Evolutionary conservation across 1,140 invertebrate species (phyloP).

Genomic region (Aplysia californica): DNA sequence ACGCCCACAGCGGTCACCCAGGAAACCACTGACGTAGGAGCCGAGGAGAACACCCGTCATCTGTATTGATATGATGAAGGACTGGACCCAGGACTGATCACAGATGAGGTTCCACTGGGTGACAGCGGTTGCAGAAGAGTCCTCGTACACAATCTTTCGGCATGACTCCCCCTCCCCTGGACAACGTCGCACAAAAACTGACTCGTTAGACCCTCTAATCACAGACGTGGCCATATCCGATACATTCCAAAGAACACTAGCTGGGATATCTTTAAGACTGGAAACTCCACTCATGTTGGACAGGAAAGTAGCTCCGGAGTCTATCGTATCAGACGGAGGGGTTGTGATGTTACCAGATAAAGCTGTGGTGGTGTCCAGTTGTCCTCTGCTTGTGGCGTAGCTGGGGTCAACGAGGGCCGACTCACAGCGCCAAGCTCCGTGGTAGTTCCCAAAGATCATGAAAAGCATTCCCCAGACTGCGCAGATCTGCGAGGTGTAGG

Average conservation of each 20-base stretch:
- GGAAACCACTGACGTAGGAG: conserved; percentile 41
- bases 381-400: no score
- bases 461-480: conserved; percentile 7
- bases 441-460: conserved; percentile 10
- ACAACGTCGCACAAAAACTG: no score
- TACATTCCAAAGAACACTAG: background rate
- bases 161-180: background rate
- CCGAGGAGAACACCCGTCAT: conserved; percentile 55
- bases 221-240: no score
- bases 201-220: no score
- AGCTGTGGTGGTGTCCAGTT: background rate
- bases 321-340: background rate
- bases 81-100: conserved; percentile 38
- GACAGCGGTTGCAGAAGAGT: background rate
- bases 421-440: conserved; percentile 14
- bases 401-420: no score
- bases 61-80: conserved; percentile 51
- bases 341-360: background rate
- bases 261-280: background rate
- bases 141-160: background rate
- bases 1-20: conserved; percentile 49
- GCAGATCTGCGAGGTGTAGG: background rate
- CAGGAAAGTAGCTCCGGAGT: background rate
- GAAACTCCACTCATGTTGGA: background rate
- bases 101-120: conserved; percentile 53